A percentile compares a stretch with the other conserved stretches of the same genome.
Conservation (phyloP, 2,888 invertebrate species). For the Cylloceria caligata region DNA sequence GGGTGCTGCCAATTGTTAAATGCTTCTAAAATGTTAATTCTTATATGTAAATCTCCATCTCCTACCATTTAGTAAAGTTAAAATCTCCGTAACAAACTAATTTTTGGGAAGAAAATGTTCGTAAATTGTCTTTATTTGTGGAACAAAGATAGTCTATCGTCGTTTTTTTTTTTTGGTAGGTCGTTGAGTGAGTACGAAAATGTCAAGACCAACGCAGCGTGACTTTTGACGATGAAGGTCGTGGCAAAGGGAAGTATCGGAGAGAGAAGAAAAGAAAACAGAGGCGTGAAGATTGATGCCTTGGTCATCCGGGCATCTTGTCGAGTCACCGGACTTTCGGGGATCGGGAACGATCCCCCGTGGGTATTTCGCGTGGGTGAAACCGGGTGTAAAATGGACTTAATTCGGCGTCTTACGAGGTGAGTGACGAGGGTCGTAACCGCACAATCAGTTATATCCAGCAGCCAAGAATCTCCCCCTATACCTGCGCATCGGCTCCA, state of each 20-base stretch:
- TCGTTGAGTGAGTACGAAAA: not conserved
- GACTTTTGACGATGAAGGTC: slow-evolving; percentile 31
- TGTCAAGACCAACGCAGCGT: not conserved
- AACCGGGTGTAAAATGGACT: slow-evolving; percentile 81
- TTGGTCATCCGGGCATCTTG: slow-evolving; percentile 80
- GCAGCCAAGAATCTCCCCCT: slow-evolving; percentile 24
- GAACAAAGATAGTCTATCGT: not conserved
- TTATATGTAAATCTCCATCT: not conserved
- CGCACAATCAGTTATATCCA: slow-evolving; percentile 46
- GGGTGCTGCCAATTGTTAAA: not conserved
- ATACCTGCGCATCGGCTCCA: slow-evolving; percentile 2
- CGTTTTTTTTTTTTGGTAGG: slow-evolving; percentile 25
- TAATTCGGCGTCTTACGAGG: slow-evolving; percentile 77
- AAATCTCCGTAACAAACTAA: not conserved
- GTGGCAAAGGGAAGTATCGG: slow-evolving; percentile 13
- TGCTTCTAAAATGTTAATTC: too few relatives aligned
- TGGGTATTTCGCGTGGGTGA: slow-evolving; percentile 67
- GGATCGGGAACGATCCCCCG: slow-evolving; percentile 64
- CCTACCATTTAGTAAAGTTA: not conserved
- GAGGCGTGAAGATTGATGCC: slow-evolving; percentile 81
- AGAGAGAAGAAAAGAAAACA: slow-evolving; percentile 11
- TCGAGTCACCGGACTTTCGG: slow-evolving; percentile 81
- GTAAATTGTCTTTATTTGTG: not conserved
- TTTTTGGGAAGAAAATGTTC: not conserved
- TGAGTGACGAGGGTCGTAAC: slow-evolving; percentile 73